Conservation (phyloP, 2,113 vertebrate genomes). For the Sceloporus tristichus region DNA sequence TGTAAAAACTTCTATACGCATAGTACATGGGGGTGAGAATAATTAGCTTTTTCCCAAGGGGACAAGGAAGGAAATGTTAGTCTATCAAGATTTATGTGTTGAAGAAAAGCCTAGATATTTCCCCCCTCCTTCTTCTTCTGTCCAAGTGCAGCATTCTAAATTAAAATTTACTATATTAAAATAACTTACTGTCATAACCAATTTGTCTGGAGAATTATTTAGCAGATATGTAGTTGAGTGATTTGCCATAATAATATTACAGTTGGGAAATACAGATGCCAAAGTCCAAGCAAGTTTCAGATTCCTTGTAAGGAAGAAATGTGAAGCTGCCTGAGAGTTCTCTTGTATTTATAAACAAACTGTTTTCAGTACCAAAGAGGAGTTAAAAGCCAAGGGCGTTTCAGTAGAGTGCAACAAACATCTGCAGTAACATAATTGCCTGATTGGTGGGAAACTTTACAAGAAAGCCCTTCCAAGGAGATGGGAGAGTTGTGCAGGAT, state of each 20-base stretch:
- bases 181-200: conserved; percentile 28
- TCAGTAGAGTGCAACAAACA: conserved; percentile 11
- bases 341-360: conserved; percentile 37
- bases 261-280: background rate
- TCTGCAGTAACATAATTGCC: conserved; percentile 13
- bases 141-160: background rate
- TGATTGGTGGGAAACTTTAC: conserved; percentile 11
- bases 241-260: background rate
- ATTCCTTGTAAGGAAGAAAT: conserved; percentile 63
- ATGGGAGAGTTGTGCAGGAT: background rate
- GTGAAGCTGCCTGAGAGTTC: conserved; percentile 35
- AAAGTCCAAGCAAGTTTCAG: conserved; percentile 18
- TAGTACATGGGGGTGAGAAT: background rate
- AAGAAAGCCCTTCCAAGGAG: conserved; percentile 7
- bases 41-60: background rate
- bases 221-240: background rate
- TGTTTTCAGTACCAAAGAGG: conserved; percentile 38
- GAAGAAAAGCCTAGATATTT: background rate
- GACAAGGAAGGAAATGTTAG: background rate
- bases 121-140: background rate
- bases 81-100: background rate
- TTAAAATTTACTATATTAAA: background rate
- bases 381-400: conserved; percentile 32
- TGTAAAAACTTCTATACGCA: background rate
- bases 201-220: conserved; percentile 28